phyloP scores from a whole-genome alignment of 2,888 invertebrate species.

The Acrobasis repandana region DNA sequence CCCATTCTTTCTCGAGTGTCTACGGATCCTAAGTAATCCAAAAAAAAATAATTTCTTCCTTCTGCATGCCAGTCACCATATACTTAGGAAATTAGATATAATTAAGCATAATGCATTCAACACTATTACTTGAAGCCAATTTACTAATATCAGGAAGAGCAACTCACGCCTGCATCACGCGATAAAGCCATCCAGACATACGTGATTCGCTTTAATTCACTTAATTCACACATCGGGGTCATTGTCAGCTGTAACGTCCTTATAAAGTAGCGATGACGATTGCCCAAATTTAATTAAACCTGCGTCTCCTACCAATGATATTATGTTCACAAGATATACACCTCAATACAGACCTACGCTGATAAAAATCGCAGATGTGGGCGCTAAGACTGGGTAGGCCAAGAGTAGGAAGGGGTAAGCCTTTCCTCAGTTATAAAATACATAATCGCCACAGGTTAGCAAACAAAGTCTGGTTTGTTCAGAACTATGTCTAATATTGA shows the following conservation, averaged over 20 bases:
- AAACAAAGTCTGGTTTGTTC: no score
- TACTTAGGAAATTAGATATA: neutral
- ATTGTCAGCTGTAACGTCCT: slow-evolving; percentile 67
- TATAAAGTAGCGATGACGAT: slow-evolving; percentile 68
- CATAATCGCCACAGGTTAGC: no score
- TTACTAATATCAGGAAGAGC: slow-evolving; percentile 27
- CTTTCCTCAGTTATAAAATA: no score
- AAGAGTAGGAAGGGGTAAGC: no score
- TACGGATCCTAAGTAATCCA: no score
- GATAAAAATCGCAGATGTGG: no score
- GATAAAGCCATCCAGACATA: slow-evolving; percentile 56
- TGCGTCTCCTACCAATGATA: slow-evolving; percentile 38
- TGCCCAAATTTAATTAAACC: slow-evolving; percentile 79
- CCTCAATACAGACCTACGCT: neutral
- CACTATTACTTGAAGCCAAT: neutral
- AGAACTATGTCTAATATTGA: no score
- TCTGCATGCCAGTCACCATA: neutral
- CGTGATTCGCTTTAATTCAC: slow-evolving; percentile 76
- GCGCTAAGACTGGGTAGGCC: no score
- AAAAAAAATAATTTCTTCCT: no score
- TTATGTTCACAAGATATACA: neutral
- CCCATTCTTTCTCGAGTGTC: no score
- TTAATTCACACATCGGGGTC: slow-evolving; percentile 68
- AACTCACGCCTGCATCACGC: slow-evolving; percentile 56
- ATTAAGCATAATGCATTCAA: neutral